Percentiles rank a stretch among this genome's conserved stretches.
Evolutionary conservation across 1,140 invertebrate genomes (phyloP).

Genomic region (Drosophila teissieri): DNA sequence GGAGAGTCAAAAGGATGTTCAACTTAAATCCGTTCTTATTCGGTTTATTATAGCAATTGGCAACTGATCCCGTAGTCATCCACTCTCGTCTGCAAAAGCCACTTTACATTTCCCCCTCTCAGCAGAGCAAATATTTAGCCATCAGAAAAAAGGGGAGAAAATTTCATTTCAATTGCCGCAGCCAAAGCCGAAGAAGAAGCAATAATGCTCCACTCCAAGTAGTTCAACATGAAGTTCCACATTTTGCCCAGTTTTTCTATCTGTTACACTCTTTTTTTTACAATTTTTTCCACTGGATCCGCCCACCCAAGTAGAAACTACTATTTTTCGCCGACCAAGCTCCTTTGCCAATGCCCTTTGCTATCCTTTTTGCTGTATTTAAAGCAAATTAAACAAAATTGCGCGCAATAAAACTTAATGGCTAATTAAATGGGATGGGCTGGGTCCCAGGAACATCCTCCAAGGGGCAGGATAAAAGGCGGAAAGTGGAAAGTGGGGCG

Average conservation of each 20-base stretch:
- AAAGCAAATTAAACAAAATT: constrained; percentile 83
- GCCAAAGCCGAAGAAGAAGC: constrained; percentile 6
- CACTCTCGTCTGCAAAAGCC: background rate
- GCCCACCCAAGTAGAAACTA: constrained; percentile 65
- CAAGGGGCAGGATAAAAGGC: constrained; percentile 22
- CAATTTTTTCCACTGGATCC: constrained; percentile 29
- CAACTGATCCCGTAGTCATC: constrained; percentile 11
- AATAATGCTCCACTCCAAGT: constrained; percentile 36
- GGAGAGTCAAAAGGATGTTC: too few relatives aligned
- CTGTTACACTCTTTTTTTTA: background rate
- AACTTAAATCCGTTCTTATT: background rate
- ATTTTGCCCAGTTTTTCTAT: constrained; percentile 30
- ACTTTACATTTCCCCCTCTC: constrained; percentile 8
- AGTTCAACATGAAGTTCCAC: constrained; percentile 55
- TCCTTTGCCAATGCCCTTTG: constrained; percentile 25
- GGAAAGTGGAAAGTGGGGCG: constrained; percentile 6
- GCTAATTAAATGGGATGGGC: constrained; percentile 80
- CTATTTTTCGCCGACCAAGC: constrained; percentile 13
- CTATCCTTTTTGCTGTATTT: constrained; percentile 68
- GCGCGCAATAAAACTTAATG: constrained; percentile 81
- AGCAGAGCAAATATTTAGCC: constrained; percentile 21
- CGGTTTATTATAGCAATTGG: background rate
- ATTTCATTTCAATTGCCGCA: constrained; percentile 21
- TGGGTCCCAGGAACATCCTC: constrained; percentile 50
- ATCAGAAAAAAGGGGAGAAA: constrained; percentile 16